Evolutionary conservation across 2,113 vertebrate species (phyloP).

Genomic region (Alethe castanea): DNA sequence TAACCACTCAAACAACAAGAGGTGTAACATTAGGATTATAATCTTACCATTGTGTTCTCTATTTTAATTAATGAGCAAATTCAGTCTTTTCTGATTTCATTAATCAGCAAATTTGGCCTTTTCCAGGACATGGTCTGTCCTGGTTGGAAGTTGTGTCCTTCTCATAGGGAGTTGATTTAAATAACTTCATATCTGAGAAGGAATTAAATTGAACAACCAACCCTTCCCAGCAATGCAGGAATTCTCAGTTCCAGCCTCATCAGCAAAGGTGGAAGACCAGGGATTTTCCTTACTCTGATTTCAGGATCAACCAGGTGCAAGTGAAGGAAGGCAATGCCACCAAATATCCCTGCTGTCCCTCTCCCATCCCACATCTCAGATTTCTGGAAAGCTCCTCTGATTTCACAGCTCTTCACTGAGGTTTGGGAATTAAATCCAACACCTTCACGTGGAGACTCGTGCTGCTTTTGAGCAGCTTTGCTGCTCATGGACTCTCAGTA

Average conservation of each 20-base stretch:
- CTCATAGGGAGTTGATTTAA: not conserved
- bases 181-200: not conserved
- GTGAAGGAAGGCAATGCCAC: no score
- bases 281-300: not conserved
- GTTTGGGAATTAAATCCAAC: not conserved
- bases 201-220: not conserved
- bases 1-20: not conserved
- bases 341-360: accelerated
- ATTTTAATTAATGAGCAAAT: not conserved
- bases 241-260: not conserved
- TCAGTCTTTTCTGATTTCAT: not conserved
- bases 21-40: not conserved
- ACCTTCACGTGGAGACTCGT: accelerated
- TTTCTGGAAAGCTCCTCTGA: not conserved
- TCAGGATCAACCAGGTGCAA: not conserved
- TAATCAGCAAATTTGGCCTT: not conserved
- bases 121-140: not conserved
- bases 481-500: not conserved
- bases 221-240: not conserved
- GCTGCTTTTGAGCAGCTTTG: not conserved
- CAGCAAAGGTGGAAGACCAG: not conserved
- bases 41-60: not conserved
- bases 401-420: not conserved
- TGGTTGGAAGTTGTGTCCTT: not conserved
- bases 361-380: not conserved